phyloP scores from a whole-genome alignment of 2,888 invertebrate species.

The Tortricodes alternella region DNA sequence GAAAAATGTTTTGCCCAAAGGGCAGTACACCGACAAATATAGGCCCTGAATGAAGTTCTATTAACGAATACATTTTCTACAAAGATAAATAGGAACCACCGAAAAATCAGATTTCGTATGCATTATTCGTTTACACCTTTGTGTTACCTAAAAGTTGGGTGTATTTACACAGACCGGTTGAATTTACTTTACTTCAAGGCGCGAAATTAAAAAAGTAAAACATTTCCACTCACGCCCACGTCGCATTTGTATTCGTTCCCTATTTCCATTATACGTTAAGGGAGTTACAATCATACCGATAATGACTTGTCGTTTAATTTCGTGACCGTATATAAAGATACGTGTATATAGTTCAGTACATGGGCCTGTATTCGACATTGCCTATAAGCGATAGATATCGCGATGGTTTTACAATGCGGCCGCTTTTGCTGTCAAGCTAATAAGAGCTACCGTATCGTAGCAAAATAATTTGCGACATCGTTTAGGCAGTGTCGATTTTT shows the following conservation, averaged over 20 bases:
- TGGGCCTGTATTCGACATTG: too few relatives aligned
- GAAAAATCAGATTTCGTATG: not conserved
- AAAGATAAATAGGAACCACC: not conserved
- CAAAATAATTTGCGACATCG: too few relatives aligned
- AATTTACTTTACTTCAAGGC: slow-evolving; percentile 11
- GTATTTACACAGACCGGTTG: not conserved
- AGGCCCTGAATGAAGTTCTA: not conserved
- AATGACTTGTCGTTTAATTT: slow-evolving; percentile 19
- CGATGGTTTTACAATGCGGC: too few relatives aligned
- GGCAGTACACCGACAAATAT: too few relatives aligned
- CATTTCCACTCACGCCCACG: slow-evolving; percentile 8
- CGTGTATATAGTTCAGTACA: too few relatives aligned
- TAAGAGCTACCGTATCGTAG: too few relatives aligned
- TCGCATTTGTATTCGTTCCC: slow-evolving; percentile 25
- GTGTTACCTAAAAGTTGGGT: not conserved
- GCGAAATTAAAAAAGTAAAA: slow-evolving; percentile 23
- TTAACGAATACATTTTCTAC: not conserved
- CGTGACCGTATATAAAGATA: not conserved
- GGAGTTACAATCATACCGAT: slow-evolving; percentile 18
- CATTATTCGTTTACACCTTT: slow-evolving; percentile 6
- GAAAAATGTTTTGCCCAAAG: too few relatives aligned
- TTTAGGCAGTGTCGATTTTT: too few relatives aligned
- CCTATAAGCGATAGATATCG: too few relatives aligned
- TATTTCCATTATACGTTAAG: slow-evolving; percentile 22
- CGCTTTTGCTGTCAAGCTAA: too few relatives aligned